Base-by-base conservation (phyloP, 2,113 vertebrate genomes). In the Halichoeres trimaculatus region DNA sequence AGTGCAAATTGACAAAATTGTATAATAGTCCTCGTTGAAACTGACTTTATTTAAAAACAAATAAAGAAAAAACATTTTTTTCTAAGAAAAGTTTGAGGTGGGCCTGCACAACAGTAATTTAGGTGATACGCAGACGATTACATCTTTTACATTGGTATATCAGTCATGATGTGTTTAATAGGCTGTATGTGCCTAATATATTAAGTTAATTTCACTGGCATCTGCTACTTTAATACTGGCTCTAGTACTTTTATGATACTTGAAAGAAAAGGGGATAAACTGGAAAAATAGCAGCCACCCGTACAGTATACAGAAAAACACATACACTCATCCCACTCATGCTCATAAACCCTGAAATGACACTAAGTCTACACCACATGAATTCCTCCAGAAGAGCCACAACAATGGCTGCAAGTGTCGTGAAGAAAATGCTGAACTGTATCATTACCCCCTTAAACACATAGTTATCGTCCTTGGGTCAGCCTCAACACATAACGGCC, bases 401-500 rank as follows among this genome's bases (percentile, higher is more conserved):
- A 55, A 51, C 45, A 68, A 51, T 63, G 30, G 16, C 34, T 1
- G 6, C 24, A 35, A 17, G 26, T 45, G 59, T 59, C 53, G 30
- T 4, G 24, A 26, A 56, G 51, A 50, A 66, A 53, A 20, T 23
- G 17, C 1, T 43, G 16, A 54, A 76, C n/a, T 82, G n/a, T 61
- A 57, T 35, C 62, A 68, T 85, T 71, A 23, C 47, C 59, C 17
- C 55, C 62, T 85, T 80, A 74, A 60, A 56, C 35, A 23, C 10
- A 13, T 68, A 14, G 38, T 74, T 59, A 70, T 54, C 1, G 22
- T 60, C 30, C 35, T 43, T 9, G 16, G 43, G 65, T 58, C 55
- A 24, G 47, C 22, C 17, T 73, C 41, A 53, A 73, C 41, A 26
- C 58, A 26, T 68, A 53, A 83, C 62, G 68, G 24, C 50, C 53